Conservation (phyloP, 2,113 vertebrate genomes). For the Sapajus apella region DNA sequence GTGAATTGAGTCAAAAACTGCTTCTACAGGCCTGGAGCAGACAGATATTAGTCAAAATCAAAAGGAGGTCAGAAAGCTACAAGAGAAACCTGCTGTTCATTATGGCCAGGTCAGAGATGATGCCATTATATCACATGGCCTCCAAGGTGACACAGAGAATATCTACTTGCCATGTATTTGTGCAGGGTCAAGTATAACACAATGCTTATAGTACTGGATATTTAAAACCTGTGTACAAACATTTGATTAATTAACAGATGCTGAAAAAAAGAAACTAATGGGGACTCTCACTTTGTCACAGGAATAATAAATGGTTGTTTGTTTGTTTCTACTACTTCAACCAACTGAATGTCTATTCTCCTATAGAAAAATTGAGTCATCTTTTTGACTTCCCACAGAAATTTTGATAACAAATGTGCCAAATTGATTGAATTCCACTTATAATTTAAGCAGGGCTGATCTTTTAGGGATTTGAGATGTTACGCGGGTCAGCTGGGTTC, state of each 20-base stretch:
- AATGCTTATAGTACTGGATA: not conserved
- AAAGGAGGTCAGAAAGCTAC: not conserved
- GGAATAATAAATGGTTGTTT: no score
- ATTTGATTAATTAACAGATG: not conserved
- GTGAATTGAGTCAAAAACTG: not conserved
- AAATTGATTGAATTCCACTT: not conserved
- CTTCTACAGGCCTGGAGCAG: not conserved
- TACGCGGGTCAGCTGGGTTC: not conserved
- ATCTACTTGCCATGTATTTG: not conserved
- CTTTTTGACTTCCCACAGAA: not conserved
- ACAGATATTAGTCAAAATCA: conserved; percentile 27
- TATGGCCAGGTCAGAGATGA: not conserved
- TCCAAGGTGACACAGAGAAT: not conserved
- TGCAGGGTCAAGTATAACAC: not conserved
- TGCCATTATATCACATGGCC: not conserved
- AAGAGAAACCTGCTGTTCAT: conserved; percentile 20
- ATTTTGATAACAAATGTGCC: not conserved
- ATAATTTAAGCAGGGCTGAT: not conserved
- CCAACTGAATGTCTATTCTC: not conserved
- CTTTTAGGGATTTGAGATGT: not conserved
- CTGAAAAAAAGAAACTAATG: not conserved
- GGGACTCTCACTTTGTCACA: not conserved
- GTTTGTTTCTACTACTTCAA: not conserved
- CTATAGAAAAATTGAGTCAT: not conserved
- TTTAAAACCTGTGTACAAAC: not conserved